Evolutionary conservation across 2,113 vertebrate species (phyloP).

Genomic region (Serinus canaria): DNA sequence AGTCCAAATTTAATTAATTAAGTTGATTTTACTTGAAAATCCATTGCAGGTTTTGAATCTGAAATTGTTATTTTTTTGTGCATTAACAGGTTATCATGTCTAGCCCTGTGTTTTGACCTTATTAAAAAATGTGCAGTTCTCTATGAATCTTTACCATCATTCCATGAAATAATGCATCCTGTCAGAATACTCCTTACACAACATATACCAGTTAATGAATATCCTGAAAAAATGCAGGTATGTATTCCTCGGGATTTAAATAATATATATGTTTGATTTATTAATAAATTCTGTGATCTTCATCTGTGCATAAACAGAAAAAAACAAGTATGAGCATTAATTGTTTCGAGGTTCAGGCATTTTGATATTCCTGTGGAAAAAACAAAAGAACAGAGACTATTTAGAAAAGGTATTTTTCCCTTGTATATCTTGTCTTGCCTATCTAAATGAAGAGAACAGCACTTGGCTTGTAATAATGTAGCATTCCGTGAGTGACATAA

Average conservation of each 20-base stretch:
- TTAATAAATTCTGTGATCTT: neutral
- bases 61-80: neutral
- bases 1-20: neutral
- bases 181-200: conserved; percentile 76
- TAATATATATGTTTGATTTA: neutral
- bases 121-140: conserved; percentile 76
- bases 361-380: neutral
- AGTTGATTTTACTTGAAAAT: neutral
- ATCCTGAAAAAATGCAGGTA: conserved; percentile 82
- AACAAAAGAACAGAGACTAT: neutral
- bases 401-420: neutral
- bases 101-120: conserved; percentile 82
- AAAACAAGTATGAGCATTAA: neutral
- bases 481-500: neutral
- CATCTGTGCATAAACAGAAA: neutral
- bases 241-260: neutral
- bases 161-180: conserved; percentile 77
- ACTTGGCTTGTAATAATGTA: neutral
- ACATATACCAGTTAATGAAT: conserved; percentile 61
- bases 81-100: conserved; percentile 78
- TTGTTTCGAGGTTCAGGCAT: neutral
- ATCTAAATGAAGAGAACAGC: neutral
- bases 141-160: conserved; percentile 79
- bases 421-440: neutral
- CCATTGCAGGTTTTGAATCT: neutral